These are phyloP conservation scores for Meteorus sp. DNA, from an alignment of 1,140 invertebrate species.

Conservation along the genomic window DNA sequence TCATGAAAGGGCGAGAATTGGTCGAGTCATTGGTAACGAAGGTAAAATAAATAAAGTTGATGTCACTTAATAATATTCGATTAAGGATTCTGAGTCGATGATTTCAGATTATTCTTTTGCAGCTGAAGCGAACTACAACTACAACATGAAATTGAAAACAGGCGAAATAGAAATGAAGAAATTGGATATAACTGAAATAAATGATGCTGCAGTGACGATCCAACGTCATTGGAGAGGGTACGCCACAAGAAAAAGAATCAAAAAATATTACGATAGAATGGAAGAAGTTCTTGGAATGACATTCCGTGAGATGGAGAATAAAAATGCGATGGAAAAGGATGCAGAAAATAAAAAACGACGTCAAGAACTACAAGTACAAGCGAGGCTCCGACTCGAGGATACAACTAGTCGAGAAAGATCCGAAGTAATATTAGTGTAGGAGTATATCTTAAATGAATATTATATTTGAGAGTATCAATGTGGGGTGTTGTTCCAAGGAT, in stretches of 20 bases:
- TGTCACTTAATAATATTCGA: background rate
- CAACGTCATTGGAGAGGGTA: constrained; percentile 59
- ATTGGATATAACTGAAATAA: constrained; percentile 20
- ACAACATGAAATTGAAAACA: constrained; percentile 27
- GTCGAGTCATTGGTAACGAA: constrained; percentile 44
- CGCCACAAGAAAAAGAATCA: constrained; percentile 38
- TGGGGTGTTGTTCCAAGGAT: too few relatives aligned
- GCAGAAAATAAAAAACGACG: constrained; percentile 58
- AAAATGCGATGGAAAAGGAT: constrained; percentile 54
- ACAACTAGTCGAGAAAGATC: constrained; percentile 61
- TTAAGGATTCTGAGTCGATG: background rate
- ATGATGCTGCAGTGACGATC: constrained; percentile 51
- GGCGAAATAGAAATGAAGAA: constrained; percentile 29
- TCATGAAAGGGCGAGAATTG: constrained; percentile 62
- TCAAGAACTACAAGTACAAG: constrained; percentile 56
- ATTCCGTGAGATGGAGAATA: constrained; percentile 47
- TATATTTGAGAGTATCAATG: too few relatives aligned
- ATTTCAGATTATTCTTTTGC: constrained; percentile 14
- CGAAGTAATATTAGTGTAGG: too few relatives aligned
- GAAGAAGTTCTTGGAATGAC: constrained; percentile 54
- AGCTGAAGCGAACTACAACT: constrained; percentile 26
- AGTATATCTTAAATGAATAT: too few relatives aligned
- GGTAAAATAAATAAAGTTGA: too few relatives aligned
- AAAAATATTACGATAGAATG: constrained; percentile 43
- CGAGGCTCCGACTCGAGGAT: constrained; percentile 58